Base-by-base conservation (phyloP, 2,888 invertebrate species). In the Serripes groenlandicus region DNA sequence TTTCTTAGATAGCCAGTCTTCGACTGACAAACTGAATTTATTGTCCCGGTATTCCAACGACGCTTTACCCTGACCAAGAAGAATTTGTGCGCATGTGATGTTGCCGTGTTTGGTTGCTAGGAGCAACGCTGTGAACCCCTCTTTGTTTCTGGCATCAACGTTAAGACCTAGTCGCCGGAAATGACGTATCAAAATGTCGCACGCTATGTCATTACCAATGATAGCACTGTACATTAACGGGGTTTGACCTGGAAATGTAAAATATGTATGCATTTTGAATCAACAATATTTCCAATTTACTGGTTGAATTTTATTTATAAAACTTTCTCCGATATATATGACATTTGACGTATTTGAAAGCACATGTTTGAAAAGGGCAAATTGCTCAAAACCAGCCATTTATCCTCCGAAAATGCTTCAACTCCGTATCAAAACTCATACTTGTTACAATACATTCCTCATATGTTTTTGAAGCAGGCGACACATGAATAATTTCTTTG, bases 131-230 rank as follows among this genome's bases (percentile, higher is more conserved):
- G 94, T 93, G 85, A 91, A 90, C 3, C 94, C 94, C 1, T 92
- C 92, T 56, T 92, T 89, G 87, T 94, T 94, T 15, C 79, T 85
- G 56, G 91, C 91, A 79, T 94, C 94, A 7, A 94, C 92, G 62
- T 90, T 90, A 30, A 94, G 87, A 0, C 94, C 94, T 1, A 94
- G 89, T 11, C 94, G 89, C 11, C 94, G 90, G 87, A 94, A 94
- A 68, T 91, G 92, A 34, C 91, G 90, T 23, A 92, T 88, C 21
- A 94, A 85, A n/a, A 93, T 91, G 74, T 93, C 93, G 15, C 92
- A 89, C 5, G 92, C 93, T 3, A 91, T 89, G 80, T 94, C 93
- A 74, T 94, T 94, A 11, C 93, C 94, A 28, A 91, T 91, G 78
- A 89, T 90, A 0, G 93, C 91, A 73, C 91, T 89, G 89, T 93